Conservation (phyloP, 1,140 invertebrate genomes). For the Pristionchus pacificus region DNA sequence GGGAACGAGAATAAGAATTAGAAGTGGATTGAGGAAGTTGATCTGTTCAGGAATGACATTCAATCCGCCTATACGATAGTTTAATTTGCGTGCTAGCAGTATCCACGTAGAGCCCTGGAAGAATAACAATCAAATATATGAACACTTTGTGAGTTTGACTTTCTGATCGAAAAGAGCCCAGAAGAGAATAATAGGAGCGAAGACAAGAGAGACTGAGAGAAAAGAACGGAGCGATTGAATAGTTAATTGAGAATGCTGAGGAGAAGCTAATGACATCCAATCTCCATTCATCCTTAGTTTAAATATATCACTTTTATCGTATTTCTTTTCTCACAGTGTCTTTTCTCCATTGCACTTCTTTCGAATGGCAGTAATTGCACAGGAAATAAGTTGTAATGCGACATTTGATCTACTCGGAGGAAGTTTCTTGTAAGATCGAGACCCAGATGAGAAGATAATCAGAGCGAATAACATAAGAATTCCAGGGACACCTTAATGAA, state of each 20-base stretch:
- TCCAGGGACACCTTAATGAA: slow-evolving; percentile 59
- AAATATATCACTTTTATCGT: slow-evolving; percentile 49
- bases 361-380: slow-evolving; percentile 5
- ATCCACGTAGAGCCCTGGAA: slow-evolving; percentile 62
- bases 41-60: slow-evolving; percentile 80
- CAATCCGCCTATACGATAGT: slow-evolving; percentile 58
- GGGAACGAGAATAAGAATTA: slow-evolving; percentile 50
- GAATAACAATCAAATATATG: slow-evolving; percentile 18
- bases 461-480: slow-evolving; percentile 59
- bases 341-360: not conserved
- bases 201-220: slow-evolving; percentile 60
- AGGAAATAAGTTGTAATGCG: slow-evolving; percentile 28
- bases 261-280: slow-evolving; percentile 75
- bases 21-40: slow-evolving; percentile 65
- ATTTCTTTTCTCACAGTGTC: not conserved
- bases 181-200: slow-evolving; percentile 63
- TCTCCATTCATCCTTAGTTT: slow-evolving; percentile 66
- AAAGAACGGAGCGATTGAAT: slow-evolving; percentile 59
- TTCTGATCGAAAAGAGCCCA: slow-evolving; percentile 67
- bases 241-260: slow-evolving; percentile 66
- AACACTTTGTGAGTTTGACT: slow-evolving; percentile 40
- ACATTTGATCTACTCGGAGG: slow-evolving; percentile 53
- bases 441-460: slow-evolving; percentile 49
- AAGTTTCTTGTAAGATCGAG: slow-evolving; percentile 48
- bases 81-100: slow-evolving; percentile 60